Evolutionary conservation across 2,888 invertebrate species (phyloP).

Genomic region (Isotomurus palustris): DNA sequence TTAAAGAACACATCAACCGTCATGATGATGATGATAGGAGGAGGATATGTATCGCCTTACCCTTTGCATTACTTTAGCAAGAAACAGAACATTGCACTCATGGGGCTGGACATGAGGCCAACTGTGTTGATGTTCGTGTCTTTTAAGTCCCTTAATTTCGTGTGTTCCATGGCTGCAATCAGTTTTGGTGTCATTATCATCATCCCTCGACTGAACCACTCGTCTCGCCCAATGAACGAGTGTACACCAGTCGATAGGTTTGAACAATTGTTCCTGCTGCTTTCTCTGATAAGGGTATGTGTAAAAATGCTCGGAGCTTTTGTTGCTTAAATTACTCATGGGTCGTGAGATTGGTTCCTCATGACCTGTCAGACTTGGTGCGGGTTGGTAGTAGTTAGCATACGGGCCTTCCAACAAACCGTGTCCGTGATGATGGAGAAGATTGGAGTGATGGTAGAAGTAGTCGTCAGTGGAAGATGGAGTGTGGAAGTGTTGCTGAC

Average conservation of each 20-base stretch:
- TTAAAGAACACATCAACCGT: too few relatives aligned
- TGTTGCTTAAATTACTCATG: conserved; percentile 45
- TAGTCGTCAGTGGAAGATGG: conserved; percentile 14
- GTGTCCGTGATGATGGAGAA: conserved; percentile 9
- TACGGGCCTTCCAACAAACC: conserved; percentile 30
- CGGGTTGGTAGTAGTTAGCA: conserved; percentile 34
- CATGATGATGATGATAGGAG: too few relatives aligned
- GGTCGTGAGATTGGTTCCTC: conserved; percentile 45
- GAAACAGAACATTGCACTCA: conserved; percentile 81
- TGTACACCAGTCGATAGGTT: conserved; percentile 44
- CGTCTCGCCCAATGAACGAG: conserved; percentile 45
- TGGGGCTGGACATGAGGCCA: conserved; percentile 56
- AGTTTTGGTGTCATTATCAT: conserved; percentile 39
- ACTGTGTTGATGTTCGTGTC: conserved; percentile 43
- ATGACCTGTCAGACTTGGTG: conserved; percentile 35
- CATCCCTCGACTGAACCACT: conserved; percentile 44
- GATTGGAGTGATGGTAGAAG: too few relatives aligned
- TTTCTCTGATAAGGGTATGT: conserved; percentile 43
- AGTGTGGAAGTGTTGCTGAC: conserved; percentile 3
- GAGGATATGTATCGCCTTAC: too few relatives aligned
- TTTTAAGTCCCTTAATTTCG: conserved; percentile 42
- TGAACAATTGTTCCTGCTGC: conserved; percentile 42
- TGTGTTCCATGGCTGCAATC: conserved; percentile 45
- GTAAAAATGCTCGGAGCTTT: conserved; percentile 46
- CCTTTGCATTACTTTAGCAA: conserved; percentile 65